Evolutionary conservation across 1,140 invertebrate species (phyloP).

Genomic region (Panonychus citri): DNA sequence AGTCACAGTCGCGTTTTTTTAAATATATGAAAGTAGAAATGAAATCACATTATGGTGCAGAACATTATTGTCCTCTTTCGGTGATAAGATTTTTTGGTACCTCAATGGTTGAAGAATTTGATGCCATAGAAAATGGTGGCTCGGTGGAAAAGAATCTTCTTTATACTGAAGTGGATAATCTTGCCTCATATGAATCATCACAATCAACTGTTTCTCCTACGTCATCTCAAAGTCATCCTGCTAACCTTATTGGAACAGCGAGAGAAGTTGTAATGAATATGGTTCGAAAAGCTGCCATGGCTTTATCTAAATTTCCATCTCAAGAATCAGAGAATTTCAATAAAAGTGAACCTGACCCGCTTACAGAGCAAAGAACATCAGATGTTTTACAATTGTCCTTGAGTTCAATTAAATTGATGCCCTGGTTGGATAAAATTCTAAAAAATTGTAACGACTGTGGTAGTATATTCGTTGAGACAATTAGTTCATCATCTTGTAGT

Average conservation of each 20-base stretch:
- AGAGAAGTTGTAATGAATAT: constrained; percentile 61
- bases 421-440: background rate
- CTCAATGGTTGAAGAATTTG: constrained; percentile 25
- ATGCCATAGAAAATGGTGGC: constrained; percentile 6
- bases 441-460: background rate
- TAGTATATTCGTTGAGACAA: background rate
- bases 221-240: background rate
- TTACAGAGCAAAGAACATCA: background rate
- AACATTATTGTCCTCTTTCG: constrained; percentile 91
- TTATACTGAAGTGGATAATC: background rate
- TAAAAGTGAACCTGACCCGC: background rate
- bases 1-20: constrained; percentile 54
- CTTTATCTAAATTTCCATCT: constrained; percentile 25
- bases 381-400: background rate
- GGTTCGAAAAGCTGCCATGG: constrained; percentile 62
- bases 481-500: background rate
- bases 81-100: constrained; percentile 73
- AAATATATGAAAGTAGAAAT: constrained; percentile 74
- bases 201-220: background rate
- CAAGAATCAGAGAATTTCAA: background rate
- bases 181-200: background rate
- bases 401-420: background rate
- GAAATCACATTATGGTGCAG: constrained; percentile 71
- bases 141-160: constrained; percentile 6
- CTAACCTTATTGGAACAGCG: constrained; percentile 55